Evolutionary conservation across 2,113 vertebrate genomes (phyloP).

Genomic region (Ophthalmotilapia sp.): DNA sequence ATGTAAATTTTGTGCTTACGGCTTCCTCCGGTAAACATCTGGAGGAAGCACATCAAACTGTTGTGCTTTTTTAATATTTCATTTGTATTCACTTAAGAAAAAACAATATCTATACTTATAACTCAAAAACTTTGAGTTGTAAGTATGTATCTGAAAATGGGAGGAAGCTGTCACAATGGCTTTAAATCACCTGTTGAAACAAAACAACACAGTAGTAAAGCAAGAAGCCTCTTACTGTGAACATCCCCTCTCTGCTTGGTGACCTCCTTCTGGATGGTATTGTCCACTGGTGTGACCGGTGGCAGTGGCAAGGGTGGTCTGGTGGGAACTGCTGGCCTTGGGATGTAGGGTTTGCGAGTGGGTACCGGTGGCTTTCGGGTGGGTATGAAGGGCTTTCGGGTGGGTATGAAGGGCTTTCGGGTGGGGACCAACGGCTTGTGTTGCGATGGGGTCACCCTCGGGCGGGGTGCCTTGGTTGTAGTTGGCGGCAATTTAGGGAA

Average conservation of each 20-base stretch:
- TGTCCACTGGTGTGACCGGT: conserved; percentile 74
- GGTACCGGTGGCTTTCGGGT: conserved; percentile 39
- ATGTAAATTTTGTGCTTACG: not conserved
- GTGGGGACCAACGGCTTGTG: conserved; percentile 38
- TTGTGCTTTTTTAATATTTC: not conserved
- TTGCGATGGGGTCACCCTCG: conserved; percentile 33
- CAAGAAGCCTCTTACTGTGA: conserved; percentile 82
- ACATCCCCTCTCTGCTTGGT: conserved; percentile 93
- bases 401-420: conserved; percentile 43
- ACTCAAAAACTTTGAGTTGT: not conserved
- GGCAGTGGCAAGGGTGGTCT: not conserved
- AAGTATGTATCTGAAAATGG: not conserved
- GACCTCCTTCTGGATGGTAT: conserved; percentile 82
- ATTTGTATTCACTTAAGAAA: not conserved
- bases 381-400: conserved; percentile 46
- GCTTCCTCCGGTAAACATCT: not conserved
- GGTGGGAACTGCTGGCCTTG: conserved; percentile 25
- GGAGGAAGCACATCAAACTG: not conserved
- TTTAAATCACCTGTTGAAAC: not conserved
- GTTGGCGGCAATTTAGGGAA: conserved; percentile 27
- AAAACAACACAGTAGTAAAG: not conserved
- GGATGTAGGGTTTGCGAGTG: conserved; percentile 43
- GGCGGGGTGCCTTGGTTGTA: conserved; percentile 23
- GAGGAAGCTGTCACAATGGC: not conserved
- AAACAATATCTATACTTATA: not conserved